Conservation (phyloP, 2,888 invertebrate species). For the Eupithecia exiguata region DNA sequence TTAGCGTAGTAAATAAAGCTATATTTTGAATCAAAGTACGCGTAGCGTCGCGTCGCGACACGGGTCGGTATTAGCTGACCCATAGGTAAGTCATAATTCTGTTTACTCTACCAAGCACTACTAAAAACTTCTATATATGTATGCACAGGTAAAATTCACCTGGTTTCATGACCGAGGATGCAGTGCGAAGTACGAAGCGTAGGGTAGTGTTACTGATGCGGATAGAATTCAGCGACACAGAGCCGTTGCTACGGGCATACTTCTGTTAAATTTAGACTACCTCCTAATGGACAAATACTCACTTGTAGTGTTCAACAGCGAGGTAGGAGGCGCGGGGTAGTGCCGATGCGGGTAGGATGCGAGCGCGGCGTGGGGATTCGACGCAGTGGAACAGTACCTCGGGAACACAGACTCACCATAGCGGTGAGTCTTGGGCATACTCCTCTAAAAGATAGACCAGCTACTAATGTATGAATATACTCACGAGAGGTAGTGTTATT, state of each 20-base stretch:
- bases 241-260: background rate
- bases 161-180: background rate
- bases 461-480: slow-evolving; percentile 55
- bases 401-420: background rate
- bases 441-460: slow-evolving; percentile 61
- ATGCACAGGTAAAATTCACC: background rate
- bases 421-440: background rate
- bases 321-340: slow-evolving; percentile 29
- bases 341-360: slow-evolving; percentile 55
- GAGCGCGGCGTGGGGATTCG: slow-evolving; percentile 93
- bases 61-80: no score
- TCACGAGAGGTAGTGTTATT: slow-evolving; percentile 75
- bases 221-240: background rate
- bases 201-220: slow-evolving; percentile 26
- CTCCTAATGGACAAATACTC: slow-evolving; percentile 6
- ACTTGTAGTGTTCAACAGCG: slow-evolving; percentile 83
- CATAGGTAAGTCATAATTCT: background rate
- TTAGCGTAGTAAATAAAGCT: no score
- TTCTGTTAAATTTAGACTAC: background rate
- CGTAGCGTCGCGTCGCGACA: no score
- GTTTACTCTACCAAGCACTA: background rate
- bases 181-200: slow-evolving; percentile 21
- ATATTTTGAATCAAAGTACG: no score
- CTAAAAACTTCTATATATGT: background rate
- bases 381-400: slow-evolving; percentile 86